A percentile compares a stretch with the other conserved stretches of the same genome.
phyloP scores from a whole-genome alignment of 1,140 invertebrate genomes.

The Pygmarrhopalites habei region DNA sequence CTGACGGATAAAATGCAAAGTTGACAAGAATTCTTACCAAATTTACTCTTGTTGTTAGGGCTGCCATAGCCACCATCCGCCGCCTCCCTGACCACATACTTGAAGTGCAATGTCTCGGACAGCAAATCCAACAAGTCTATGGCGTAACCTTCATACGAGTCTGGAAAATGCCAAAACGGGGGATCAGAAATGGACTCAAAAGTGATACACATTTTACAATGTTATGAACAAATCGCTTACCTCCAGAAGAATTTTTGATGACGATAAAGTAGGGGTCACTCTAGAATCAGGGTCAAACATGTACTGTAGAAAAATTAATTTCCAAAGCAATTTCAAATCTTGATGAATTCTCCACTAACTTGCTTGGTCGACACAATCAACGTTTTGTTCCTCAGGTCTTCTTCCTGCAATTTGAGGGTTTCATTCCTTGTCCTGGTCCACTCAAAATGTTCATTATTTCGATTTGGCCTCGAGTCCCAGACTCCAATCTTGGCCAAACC shows the following conservation, averaged over 20 bases:
- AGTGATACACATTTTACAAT: too few species aligned
- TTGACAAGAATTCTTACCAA: too few species aligned
- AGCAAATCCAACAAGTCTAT: conserved; percentile 43
- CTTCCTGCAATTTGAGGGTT: conserved; percentile 32
- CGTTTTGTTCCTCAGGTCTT: conserved; percentile 73
- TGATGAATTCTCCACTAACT: conserved; percentile 48
- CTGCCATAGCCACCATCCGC: conserved; percentile 45
- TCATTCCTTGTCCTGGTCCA: conserved; percentile 36
- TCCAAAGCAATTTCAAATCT: not conserved
- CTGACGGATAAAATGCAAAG: too few species aligned
- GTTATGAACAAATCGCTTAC: too few species aligned
- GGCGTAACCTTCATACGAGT: conserved; percentile 43
- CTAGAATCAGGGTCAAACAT: conserved; percentile 47
- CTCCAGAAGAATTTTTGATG: conserved; percentile 52
- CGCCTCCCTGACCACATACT: conserved; percentile 42
- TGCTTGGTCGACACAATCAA: conserved; percentile 83
- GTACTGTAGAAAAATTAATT: not conserved
- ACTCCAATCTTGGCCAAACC: conserved; percentile 75
- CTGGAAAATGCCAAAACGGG: too few species aligned
- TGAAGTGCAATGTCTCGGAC: conserved; percentile 45
- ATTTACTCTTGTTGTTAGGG: conserved; percentile 41
- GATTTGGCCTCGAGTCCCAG: conserved; percentile 62
- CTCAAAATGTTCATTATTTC: conserved; percentile 40
- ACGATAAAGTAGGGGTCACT: conserved; percentile 87
- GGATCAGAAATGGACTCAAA: too few species aligned